phyloP scores from a whole-genome alignment of 2,888 invertebrate species.

The Lochmaea crataegi region DNA sequence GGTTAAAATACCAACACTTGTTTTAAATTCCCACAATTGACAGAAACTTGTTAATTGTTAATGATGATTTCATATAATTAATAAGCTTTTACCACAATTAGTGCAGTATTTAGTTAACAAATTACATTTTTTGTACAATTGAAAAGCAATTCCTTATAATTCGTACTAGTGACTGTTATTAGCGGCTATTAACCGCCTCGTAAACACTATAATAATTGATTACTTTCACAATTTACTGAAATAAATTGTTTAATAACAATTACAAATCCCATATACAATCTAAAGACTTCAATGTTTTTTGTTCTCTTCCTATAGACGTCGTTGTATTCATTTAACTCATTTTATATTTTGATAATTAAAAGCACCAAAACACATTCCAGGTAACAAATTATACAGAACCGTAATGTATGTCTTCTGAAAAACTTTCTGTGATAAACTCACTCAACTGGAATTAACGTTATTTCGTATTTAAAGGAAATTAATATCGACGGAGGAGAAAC shows the following conservation, averaged over 20 bases:
- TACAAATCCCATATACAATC: slow-evolving; percentile 17
- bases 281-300: slow-evolving; percentile 27
- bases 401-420: neutral
- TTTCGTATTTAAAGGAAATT: too few species aligned
- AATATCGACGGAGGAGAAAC: too few species aligned
- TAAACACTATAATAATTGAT: slow-evolving; percentile 20
- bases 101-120: neutral
- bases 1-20: slow-evolving; percentile 4
- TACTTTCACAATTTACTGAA: slow-evolving; percentile 21
- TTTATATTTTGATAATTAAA: slow-evolving; percentile 42
- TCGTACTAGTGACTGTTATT: slow-evolving; percentile 14
- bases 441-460: too few species aligned
- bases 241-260: slow-evolving; percentile 25
- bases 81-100: slow-evolving; percentile 3
- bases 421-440: too few species aligned
- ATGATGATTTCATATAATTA: neutral
- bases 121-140: slow-evolving; percentile 15
- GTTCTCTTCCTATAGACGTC: neutral
- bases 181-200: slow-evolving; percentile 12
- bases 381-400: slow-evolving; percentile 29
- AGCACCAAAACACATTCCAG: slow-evolving; percentile 36
- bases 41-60: neutral
- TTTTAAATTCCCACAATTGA: neutral
- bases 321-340: slow-evolving; percentile 36
- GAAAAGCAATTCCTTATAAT: slow-evolving; percentile 13